Percentiles rank a stretch among this genome's conserved stretches.
phyloP scores from a whole-genome alignment of 1,140 invertebrate species.

The Polypedilum vanderplanki region DNA sequence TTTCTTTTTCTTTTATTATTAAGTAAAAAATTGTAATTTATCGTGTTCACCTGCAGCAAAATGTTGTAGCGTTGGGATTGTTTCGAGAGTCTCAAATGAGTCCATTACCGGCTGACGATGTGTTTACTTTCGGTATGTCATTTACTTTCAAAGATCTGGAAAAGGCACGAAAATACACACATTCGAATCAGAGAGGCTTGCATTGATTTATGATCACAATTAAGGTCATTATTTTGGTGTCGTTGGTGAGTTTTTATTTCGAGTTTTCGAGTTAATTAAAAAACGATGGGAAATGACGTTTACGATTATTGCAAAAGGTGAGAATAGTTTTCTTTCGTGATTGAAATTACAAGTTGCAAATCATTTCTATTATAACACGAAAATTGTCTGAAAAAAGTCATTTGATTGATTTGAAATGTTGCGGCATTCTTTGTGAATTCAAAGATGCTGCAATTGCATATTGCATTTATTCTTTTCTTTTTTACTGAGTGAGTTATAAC shows the following conservation, averaged over 20 bases:
- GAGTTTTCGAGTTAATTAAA: too few species aligned
- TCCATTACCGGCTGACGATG: background rate
- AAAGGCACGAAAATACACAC: background rate
- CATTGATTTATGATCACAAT: background rate
- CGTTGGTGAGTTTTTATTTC: too few species aligned
- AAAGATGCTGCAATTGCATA: background rate
- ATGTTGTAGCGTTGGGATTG: background rate
- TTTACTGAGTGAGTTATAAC: background rate
- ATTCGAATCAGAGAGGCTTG: background rate
- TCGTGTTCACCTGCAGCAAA: background rate
- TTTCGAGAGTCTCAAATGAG: background rate
- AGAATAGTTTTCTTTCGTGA: too few species aligned
- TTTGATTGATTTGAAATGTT: too few species aligned
- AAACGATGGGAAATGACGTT: too few species aligned
- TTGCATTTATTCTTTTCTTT: background rate
- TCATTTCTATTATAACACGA: too few species aligned
- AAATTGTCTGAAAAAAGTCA: too few species aligned
- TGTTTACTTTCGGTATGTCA: background rate
- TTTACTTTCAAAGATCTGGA: conserved; percentile 12
- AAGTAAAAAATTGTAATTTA: too few species aligned
- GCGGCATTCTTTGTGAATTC: too few species aligned
- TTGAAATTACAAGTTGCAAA: too few species aligned
- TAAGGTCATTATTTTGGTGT: background rate
- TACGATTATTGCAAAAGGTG: too few species aligned
- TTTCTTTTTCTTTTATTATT: too few species aligned